phyloP scores from a whole-genome alignment of 35 echinoderm and acorn worm genomes.

The Diadema setosum region DNA sequence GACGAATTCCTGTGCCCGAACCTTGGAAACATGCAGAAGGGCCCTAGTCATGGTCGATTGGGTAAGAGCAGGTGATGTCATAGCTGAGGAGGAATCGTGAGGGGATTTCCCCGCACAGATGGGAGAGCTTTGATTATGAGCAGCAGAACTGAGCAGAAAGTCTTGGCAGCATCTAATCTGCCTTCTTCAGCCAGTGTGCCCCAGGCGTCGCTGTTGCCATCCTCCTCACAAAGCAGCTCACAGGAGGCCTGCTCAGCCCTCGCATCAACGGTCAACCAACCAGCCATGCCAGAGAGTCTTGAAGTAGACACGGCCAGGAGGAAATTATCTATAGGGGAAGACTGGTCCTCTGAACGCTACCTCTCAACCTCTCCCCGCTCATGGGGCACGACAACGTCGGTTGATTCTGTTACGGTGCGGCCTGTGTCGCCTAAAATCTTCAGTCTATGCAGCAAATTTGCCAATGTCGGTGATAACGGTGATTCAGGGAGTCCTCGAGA shows the following conservation, averaged over 20 bases:
- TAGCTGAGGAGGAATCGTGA: not conserved
- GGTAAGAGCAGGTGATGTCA: too few species aligned
- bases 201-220: not conserved
- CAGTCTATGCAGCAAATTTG: conserved; percentile 73
- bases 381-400: not conserved
- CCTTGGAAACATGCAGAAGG: too few species aligned
- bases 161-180: not conserved
- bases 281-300: conserved; percentile 3
- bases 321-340: not conserved
- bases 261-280: not conserved
- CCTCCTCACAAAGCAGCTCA: not conserved
- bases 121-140: not conserved
- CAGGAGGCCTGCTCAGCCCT: not conserved
- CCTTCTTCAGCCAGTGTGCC: conserved; percentile 11
- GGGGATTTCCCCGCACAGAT: not conserved
- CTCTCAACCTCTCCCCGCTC: not conserved
- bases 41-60: too few species aligned
- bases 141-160: not conserved
- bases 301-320: conserved; percentile 2
- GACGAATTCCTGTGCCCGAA: too few species aligned
- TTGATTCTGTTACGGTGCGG: conserved; percentile 46
- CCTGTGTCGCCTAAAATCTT: conserved; percentile 75
- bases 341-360: not conserved
- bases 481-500: not conserved
- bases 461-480: not conserved